Base-by-base conservation (phyloP, 2,113 vertebrate species). In the Ochotona curzoniae region DNA sequence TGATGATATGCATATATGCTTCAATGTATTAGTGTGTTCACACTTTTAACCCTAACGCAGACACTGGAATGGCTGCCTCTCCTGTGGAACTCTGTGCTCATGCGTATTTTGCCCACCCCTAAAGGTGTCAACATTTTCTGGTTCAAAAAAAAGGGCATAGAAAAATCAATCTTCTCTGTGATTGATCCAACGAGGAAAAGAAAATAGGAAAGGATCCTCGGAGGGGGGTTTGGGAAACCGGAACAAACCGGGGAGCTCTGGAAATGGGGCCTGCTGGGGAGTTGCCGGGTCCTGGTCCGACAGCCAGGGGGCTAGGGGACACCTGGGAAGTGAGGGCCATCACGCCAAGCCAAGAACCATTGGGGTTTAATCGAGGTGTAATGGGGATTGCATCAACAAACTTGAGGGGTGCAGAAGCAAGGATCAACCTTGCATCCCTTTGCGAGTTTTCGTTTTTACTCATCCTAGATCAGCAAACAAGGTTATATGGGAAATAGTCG, bases 341-440 rank as follows among this genome's bases (percentile, higher is more conserved):
- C 79, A 74, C 91, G 94, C 96, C 94, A 93, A 96, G 83, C 78
- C 38, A 90, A 82, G 90, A 84, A 92, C 94, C 87, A 89, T 93
- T 87, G 93, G 69, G 90, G 96, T 97, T 97, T 86, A 96, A 97
- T 96, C 95, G 75, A 90, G 91, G 96, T 97, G 97, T 86, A 96
- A 97, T 96, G 95, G 73, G 89, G 93, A 95, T 95, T 94, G 89
- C 91, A 96, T 97, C 94, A 63, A 80, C 89, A 81, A 97, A 94
- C 73, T 95, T 61, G 97, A 71, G 60, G 96, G 91, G 91, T 95
- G 92, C 82, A 93, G 94, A 92, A 89, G 75, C 94, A 94, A 60
- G 63, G 35, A 64, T 85, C 81, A 83, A 89, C 82, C 91, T 93
- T 94, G 97, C 82, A 96, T 97, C 95, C 38, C 93, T 95, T 83